Base-by-base conservation (phyloP, 2,888 invertebrate genomes). In the Tortrix viridana region DNA sequence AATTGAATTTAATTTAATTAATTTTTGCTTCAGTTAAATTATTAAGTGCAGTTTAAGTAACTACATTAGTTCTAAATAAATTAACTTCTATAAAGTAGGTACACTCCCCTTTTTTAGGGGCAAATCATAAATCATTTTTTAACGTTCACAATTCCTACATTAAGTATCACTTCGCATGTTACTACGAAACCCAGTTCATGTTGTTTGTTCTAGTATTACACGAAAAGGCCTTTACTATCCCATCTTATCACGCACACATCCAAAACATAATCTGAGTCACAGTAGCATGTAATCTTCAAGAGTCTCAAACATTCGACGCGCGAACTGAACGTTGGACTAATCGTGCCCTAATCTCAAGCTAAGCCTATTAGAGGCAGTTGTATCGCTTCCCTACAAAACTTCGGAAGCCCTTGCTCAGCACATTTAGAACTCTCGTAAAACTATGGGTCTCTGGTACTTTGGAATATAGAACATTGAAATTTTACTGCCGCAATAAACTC, bases 341-440 rank as follows among this genome's bases (percentile, higher is more conserved):
- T 91, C 90, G 85, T 80, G 84, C 80, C 86, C 87, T 92, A 90
- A 92, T 92, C 91, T 88, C 80, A 74, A 82, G 82, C 88, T 89
- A 91, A 92, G 90, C 89, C 89, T 91, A 90, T 92, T 91, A 91
- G 77, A 82, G 82, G 85, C 90, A 89, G 85, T 92, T 86, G 88
- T 89, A 91, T 84, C 80, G 89, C 89, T 91, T 91, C 90, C 85
- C 86, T 84, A 84, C 89, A 84, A 91, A 91, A 91, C 90, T 92
- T 91, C 84, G 80, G 91, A 92, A 91, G 90, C 90, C 89, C 85
- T 89, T 84, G 77, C 84, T 82, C 82, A 83, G 86, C 84, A 83
- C 85, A 84, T 85, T 88, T 84, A 71, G 72, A 75, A 74, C 72
- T 80, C 82, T 86, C 88, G 87, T 89, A 89, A 89, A 89, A 88